Conservation (phyloP, 2,113 vertebrate species). For the Nycticorax nycticorax region DNA sequence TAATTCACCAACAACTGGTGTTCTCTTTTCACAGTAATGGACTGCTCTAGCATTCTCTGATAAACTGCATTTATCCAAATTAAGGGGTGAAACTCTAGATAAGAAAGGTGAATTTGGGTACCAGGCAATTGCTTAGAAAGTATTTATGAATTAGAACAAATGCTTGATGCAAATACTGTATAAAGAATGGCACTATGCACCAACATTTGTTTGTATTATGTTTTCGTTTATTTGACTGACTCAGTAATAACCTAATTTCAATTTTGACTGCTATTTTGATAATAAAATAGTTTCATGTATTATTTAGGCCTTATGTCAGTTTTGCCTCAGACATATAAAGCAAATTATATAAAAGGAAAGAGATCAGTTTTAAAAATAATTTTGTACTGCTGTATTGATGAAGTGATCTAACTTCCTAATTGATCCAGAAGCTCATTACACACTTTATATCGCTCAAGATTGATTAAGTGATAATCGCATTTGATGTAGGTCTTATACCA, state of each 20-base stretch:
- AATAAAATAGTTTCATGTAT: not conserved
- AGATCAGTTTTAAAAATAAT: constrained; percentile 33
- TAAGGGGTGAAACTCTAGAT: not conserved
- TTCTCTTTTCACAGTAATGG: not conserved
- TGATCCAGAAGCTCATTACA: constrained; percentile 24
- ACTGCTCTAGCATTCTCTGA: not conserved
- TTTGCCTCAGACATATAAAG: not conserved
- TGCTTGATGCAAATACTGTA: not conserved
- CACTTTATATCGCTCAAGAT: not conserved
- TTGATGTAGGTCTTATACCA: constrained; percentile 1
- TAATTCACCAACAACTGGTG: not conserved
- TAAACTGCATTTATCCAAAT: not conserved
- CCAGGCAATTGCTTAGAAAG: not conserved
- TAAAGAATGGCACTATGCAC: not conserved
- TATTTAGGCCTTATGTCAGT: not conserved
- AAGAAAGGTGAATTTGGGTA: not conserved
- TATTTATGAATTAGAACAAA: not conserved
- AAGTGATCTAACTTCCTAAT: constrained; percentile 41
- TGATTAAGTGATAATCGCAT: constrained; percentile 48
- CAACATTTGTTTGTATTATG: not conserved
- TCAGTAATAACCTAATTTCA: not conserved
- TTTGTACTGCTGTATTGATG: not conserved
- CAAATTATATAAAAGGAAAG: not conserved
- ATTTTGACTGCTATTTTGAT: not conserved
- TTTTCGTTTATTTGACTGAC: not conserved